phyloP scores from a whole-genome alignment of 2,797 vertebrate species.

The Apodemus agrarius region DNA sequence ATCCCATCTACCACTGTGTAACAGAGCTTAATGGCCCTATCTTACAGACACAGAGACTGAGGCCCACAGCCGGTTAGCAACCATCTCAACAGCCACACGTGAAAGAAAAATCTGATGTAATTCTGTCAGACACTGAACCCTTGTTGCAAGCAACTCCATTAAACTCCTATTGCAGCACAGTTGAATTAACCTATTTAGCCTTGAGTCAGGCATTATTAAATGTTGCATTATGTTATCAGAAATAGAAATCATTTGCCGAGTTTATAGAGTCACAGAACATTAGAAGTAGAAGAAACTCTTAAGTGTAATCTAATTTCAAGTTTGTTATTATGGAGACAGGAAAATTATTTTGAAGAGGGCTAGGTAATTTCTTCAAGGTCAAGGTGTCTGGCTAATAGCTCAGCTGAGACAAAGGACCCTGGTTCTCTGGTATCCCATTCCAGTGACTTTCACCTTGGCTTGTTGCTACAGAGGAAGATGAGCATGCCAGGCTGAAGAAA shows the following conservation, averaged over 20 bases:
- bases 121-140: slow-evolving; percentile 20
- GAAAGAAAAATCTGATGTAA: neutral
- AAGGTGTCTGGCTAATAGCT: slow-evolving; percentile 14
- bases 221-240: slow-evolving; percentile 59
- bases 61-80: neutral
- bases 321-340: slow-evolving; percentile 46
- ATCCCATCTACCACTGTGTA: neutral
- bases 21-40: neutral
- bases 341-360: slow-evolving; percentile 66
- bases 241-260: slow-evolving; percentile 58
- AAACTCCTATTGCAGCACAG: neutral
- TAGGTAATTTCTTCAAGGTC: slow-evolving; percentile 58
- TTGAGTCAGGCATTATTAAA: slow-evolving; percentile 60
- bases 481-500: neutral
- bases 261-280: slow-evolving; percentile 56
- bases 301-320: slow-evolving; percentile 56
- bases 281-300: slow-evolving; percentile 63
- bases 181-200: slow-evolving; percentile 40
- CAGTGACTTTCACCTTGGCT: neutral
- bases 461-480: neutral
- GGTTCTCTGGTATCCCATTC: neutral
- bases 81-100: neutral
- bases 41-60: slow-evolving; percentile 51
- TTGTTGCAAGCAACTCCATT: slow-evolving; percentile 38
- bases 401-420: neutral